phyloP scores from a whole-genome alignment of 2,888 invertebrate species.

The Stenichneumon culpator region DNA sequence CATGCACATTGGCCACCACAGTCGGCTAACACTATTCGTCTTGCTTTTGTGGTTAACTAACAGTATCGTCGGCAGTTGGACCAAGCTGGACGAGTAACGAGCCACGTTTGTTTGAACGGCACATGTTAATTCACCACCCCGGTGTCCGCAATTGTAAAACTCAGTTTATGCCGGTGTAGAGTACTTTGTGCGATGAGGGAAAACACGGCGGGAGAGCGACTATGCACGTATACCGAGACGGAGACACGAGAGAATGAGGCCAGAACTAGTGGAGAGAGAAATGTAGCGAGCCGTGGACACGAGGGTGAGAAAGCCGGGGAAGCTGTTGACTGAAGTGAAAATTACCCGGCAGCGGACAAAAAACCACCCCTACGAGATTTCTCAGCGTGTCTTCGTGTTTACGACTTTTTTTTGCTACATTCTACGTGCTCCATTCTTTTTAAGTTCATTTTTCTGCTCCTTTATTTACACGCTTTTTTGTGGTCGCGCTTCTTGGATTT shows the following conservation, averaged over 20 bases:
- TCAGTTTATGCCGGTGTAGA: constrained; percentile 19
- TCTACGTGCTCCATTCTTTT: constrained; percentile 18
- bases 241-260: neutral
- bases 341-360: constrained; percentile 23
- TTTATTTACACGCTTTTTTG: constrained; percentile 16
- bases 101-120: constrained; percentile 41
- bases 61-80: constrained; percentile 30
- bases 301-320: constrained; percentile 20
- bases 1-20: neutral
- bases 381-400: constrained; percentile 20
- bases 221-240: neutral
- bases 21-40: neutral
- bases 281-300: constrained; percentile 20
- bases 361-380: constrained; percentile 32
- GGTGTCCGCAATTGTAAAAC: constrained; percentile 11
- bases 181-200: constrained; percentile 25
- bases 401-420: constrained; percentile 8
- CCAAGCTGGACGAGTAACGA: constrained; percentile 35
- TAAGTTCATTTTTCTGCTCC: constrained; percentile 8
- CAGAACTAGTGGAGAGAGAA: constrained; percentile 23
- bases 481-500: constrained; percentile 1
- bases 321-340: constrained; percentile 39
- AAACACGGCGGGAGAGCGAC: constrained; percentile 22
- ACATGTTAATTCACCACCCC: constrained; percentile 15
- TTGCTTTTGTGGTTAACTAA: constrained; percentile 17